phyloP scores from a whole-genome alignment of 1,140 invertebrate species.

The Chelonus insularis region DNA sequence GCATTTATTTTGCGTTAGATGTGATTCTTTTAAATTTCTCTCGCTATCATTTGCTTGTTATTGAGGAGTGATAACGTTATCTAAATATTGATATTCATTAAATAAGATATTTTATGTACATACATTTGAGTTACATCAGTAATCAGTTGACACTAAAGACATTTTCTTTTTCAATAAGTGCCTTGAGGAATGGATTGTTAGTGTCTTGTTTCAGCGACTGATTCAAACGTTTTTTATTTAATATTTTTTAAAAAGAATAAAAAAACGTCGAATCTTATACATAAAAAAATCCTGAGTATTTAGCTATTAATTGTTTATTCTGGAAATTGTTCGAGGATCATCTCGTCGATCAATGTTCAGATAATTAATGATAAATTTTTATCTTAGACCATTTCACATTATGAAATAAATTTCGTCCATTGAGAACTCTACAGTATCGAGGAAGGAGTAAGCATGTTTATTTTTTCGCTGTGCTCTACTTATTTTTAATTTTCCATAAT shows the following conservation, averaged over 20 bases:
- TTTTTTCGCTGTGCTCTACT: background rate
- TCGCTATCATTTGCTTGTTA: background rate
- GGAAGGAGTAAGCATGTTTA: too few species aligned
- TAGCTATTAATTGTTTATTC: background rate
- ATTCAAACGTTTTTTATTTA: background rate
- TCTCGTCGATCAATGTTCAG: too few species aligned
- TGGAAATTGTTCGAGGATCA: too few species aligned
- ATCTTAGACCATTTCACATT: too few species aligned
- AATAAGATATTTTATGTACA: conserved; percentile 8
- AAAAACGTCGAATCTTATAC: conserved; percentile 7
- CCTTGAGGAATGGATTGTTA: conserved; percentile 4
- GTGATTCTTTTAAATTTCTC: background rate
- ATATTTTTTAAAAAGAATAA: too few species aligned
- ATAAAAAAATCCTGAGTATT: conserved; percentile 12
- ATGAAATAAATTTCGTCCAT: too few species aligned
- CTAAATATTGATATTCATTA: conserved; percentile 8
- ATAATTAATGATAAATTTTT: too few species aligned
- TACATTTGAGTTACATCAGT: background rate
- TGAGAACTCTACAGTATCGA: too few species aligned
- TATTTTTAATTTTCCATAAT: conserved; percentile 3
- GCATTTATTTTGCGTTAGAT: background rate
- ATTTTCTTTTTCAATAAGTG: background rate
- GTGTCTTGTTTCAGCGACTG: background rate
- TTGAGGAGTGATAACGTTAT: background rate
- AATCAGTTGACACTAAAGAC: conserved; percentile 14